A percentile compares a stretch with the other conserved stretches of the same genome.
Conservation (phyloP, 2,888 invertebrate genomes). For the Epirrita christyi region DNA sequence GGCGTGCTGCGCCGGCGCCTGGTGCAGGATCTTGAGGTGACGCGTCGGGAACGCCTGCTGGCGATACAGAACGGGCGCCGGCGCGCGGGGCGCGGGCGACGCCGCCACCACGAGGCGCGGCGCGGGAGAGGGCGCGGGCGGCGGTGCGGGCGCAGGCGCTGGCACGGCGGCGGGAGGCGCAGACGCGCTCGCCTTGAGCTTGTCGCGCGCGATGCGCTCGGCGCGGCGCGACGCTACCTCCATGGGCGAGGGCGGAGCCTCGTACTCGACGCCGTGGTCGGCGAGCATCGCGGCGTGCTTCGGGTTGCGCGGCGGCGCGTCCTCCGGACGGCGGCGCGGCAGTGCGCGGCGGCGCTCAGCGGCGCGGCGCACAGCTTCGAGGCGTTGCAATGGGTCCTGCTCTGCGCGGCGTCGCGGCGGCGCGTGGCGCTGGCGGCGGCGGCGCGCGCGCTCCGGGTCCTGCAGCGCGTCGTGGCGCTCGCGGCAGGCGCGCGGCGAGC, state of each 20-base stretch:
- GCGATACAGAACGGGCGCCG: slow-evolving; percentile 81
- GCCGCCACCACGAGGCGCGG: slow-evolving; percentile 39
- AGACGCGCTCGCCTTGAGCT: slow-evolving; percentile 81
- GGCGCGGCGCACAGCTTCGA: slow-evolving; percentile 91
- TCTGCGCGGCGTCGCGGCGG: slow-evolving; percentile 90
- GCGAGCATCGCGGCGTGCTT: slow-evolving; percentile 93
- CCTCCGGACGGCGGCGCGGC: slow-evolving; percentile 90
- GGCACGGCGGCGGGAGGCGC: slow-evolving; percentile 41
- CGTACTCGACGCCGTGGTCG: slow-evolving; percentile 94
- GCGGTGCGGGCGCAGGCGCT: slow-evolving; percentile 72
- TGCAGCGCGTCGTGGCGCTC: slow-evolving; percentile 95
- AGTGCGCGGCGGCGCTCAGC: slow-evolving; percentile 90
- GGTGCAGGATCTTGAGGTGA: slow-evolving; percentile 78
- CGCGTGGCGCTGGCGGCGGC: slow-evolving; percentile 91
- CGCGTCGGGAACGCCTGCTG: slow-evolving; percentile 82
- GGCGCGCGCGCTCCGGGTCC: slow-evolving; percentile 94
- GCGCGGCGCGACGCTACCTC: slow-evolving; percentile 92
- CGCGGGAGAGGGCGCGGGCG: slow-evolving; percentile 56
- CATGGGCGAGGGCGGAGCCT: slow-evolving; percentile 92
- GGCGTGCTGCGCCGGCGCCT: slow-evolving; percentile 60
- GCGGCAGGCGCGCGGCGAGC: slow-evolving; percentile 96
- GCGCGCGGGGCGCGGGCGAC: slow-evolving; percentile 43
- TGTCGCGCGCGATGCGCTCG: slow-evolving; percentile 94
- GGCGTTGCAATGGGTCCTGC: slow-evolving; percentile 79
- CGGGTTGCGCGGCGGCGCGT: slow-evolving; percentile 88